Evolutionary conservation across 1,140 invertebrate genomes (phyloP).

Genomic region (Orius insidiosus): DNA sequence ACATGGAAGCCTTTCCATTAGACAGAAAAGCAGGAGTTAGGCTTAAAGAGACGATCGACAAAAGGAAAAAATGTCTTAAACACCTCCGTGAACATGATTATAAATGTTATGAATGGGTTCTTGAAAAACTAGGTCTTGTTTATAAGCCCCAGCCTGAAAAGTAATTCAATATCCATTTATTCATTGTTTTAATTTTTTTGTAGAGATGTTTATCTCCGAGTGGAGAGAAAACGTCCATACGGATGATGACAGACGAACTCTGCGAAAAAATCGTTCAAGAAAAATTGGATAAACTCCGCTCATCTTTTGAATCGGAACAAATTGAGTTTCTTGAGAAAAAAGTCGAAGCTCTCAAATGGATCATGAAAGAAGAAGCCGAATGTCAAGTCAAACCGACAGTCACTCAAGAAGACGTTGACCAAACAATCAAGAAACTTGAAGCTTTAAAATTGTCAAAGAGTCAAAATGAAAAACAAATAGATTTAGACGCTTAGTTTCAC

Average conservation of each 20-base stretch:
- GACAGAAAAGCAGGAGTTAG: conserved; percentile 33
- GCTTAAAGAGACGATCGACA: conserved; percentile 55
- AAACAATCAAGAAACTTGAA: conserved; percentile 33
- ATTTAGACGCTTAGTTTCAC: too few relatives aligned
- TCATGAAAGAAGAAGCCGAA: conserved; percentile 48
- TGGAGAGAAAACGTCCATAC: conserved; percentile 42
- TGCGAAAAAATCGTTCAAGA: conserved; percentile 44
- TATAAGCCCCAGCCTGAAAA: conserved; percentile 42
- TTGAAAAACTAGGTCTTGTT: conserved; percentile 58
- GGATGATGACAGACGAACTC: conserved; percentile 42
- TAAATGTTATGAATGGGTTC: conserved; percentile 68
- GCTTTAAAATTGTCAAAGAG: neutral
- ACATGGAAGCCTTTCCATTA: conserved; percentile 29
- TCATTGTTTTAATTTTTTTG: conserved; percentile 3
- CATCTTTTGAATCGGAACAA: conserved; percentile 42
- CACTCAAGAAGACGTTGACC: conserved; percentile 42
- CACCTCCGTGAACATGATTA: conserved; percentile 54
- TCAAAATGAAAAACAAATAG: too few relatives aligned
- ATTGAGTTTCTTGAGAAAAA: conserved; percentile 44
- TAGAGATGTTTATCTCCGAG: conserved; percentile 11
- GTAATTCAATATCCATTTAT: conserved; percentile 2
- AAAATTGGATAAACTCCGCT: conserved; percentile 43
- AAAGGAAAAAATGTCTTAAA: conserved; percentile 51
- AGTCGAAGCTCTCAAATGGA: conserved; percentile 37
- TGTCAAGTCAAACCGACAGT: conserved; percentile 43